phyloP scores from a whole-genome alignment of 1,140 invertebrate species.

The Delia radicum region DNA sequence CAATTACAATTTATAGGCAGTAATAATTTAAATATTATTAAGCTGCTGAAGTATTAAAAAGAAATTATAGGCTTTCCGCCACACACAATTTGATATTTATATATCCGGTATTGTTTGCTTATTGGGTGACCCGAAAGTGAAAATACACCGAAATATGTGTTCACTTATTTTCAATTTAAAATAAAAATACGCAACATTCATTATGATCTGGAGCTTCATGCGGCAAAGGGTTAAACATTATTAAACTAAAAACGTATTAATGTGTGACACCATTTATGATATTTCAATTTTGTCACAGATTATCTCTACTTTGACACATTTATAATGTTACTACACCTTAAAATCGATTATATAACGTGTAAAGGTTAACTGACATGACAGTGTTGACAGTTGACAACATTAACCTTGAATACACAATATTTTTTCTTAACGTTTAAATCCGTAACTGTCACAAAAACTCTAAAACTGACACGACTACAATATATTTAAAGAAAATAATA shows the following conservation, averaged over 20 bases:
- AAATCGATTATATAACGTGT: background rate
- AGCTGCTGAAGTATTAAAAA: no score
- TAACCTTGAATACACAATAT: conserved; percentile 44
- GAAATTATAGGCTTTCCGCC: no score
- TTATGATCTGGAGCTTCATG: no score
- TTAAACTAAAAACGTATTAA: background rate
- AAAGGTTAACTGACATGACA: conserved; percentile 41
- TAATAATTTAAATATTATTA: no score
- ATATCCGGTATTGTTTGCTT: no score
- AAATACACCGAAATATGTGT: no score
- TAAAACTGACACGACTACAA: conserved; percentile 45
- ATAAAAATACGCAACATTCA: no score
- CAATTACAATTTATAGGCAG: no score
- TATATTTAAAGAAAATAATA: background rate
- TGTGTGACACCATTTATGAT: conserved; percentile 2
- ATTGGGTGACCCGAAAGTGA: no score
- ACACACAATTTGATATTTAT: no score
- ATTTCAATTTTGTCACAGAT: background rate
- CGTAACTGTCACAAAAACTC: background rate
- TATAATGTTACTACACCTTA: background rate
- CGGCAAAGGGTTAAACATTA: no score
- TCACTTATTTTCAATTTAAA: no score
- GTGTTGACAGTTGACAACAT: conserved; percentile 51
- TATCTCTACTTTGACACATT: background rate
- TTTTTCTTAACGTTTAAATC: background rate